phyloP scores from a whole-genome alignment of 2,888 invertebrate genomes.

The Leucophora obtusa region DNA sequence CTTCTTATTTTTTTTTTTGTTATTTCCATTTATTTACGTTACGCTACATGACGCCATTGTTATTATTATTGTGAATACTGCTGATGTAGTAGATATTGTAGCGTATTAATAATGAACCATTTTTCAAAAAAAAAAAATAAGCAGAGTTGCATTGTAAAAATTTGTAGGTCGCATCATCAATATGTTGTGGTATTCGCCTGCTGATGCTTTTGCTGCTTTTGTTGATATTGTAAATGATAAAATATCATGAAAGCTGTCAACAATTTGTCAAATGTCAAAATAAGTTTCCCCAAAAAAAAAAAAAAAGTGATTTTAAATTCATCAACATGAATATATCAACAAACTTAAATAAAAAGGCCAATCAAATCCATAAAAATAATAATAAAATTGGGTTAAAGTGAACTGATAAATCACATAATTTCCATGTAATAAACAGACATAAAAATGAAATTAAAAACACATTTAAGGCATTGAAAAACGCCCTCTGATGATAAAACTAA shows the following conservation, averaged over 20 bases:
- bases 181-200: not conserved
- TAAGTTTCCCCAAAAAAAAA: slow-evolving; percentile 6
- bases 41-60: slow-evolving; percentile 46
- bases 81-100: slow-evolving; percentile 26
- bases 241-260: slow-evolving; percentile 51
- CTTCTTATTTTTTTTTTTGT: not conserved
- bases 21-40: slow-evolving; percentile 37
- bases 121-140: slow-evolving; percentile 26
- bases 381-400: slow-evolving; percentile 54
- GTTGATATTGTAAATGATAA: not conserved
- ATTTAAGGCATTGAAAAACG: slow-evolving; percentile 41
- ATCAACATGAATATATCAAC: not conserved
- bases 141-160: slow-evolving; percentile 13
- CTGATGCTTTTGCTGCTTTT: not conserved
- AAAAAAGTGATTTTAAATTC: slow-evolving; percentile 15
- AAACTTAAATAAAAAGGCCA: slow-evolving; percentile 1
- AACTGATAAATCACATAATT: slow-evolving; percentile 46
- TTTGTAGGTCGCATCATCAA: slow-evolving; percentile 42
- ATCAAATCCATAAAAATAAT: slow-evolving; percentile 1
- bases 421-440: slow-evolving; percentile 21
- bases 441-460: slow-evolving; percentile 30
- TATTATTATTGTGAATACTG: not conserved
- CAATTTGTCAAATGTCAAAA: slow-evolving; percentile 58
- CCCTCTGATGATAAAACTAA: slow-evolving; percentile 32
- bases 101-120: slow-evolving; percentile 45